These are phyloP conservation scores for Brachyalestes nurse DNA, from an alignment of 2,797 vertebrate genomes.

Conservation along the genomic window DNA sequence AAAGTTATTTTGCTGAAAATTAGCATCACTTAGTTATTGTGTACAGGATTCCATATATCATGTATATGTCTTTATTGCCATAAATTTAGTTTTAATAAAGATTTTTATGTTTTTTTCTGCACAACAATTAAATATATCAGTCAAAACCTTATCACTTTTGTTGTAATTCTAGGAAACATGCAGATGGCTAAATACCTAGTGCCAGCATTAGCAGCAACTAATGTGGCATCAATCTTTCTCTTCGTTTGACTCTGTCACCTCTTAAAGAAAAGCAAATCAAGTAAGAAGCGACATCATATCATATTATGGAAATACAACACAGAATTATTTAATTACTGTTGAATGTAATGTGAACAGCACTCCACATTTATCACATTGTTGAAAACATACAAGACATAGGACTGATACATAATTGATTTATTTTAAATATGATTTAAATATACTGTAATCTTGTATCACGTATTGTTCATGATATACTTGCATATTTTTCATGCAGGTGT, in stretches of 20 bases:
- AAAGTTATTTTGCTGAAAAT: too few relatives aligned
- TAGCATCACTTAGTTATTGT: too few relatives aligned
- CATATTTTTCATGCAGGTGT: background rate
- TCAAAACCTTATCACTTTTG: background rate
- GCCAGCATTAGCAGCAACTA: conserved; percentile 2
- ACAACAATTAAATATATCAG: background rate
- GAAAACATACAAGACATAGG: background rate
- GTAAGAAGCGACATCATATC: background rate
- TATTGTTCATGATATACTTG: background rate
- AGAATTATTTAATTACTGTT: background rate
- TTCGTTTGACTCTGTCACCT: conserved; percentile 8
- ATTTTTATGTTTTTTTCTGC: background rate
- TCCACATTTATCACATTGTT: background rate
- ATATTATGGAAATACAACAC: background rate
- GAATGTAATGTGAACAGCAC: background rate
- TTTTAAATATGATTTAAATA: background rate
- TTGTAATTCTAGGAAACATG: too few relatives aligned
- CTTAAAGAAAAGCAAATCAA: background rate
- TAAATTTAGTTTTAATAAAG: background rate
- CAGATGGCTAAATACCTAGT: background rate
- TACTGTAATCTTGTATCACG: background rate
- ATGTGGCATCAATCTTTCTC: background rate
- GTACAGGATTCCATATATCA: too few relatives aligned
- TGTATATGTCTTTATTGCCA: too few relatives aligned
- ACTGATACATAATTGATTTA: background rate